These are phyloP conservation scores for Leptodactylus fuscus DNA, from an alignment of 2,113 vertebrate species.

Conservation along the genomic window DNA sequence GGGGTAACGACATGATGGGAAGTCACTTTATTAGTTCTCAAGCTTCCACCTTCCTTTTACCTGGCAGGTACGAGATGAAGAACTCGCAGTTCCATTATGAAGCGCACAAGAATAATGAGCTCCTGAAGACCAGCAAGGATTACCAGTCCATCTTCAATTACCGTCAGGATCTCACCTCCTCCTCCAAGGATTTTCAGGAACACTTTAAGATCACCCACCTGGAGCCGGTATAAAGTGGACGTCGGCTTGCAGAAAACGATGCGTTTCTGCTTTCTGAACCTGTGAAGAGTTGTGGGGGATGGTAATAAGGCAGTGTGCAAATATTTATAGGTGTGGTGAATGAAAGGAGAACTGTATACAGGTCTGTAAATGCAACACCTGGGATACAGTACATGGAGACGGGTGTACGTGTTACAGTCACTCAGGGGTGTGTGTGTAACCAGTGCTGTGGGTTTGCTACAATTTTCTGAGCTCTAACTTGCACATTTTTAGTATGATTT, in stretches of 20 bases:
- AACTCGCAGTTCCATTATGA: constrained; percentile 54
- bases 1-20: not conserved
- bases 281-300: not conserved
- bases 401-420: not conserved
- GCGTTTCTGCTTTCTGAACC: not conserved
- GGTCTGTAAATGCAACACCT: no score
- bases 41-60: not conserved
- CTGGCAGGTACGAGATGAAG: constrained; percentile 46
- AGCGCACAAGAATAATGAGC: constrained; percentile 63
- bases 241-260: not conserved
- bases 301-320: not conserved
- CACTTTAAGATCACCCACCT: constrained; percentile 22
- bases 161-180: constrained; percentile 12
- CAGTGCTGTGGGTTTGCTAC: not conserved
- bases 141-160: constrained; percentile 41
- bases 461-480: not conserved
- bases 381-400: not conserved
- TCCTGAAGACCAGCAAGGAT: constrained; percentile 55
- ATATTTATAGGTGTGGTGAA: not conserved
- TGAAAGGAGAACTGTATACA: not conserved
- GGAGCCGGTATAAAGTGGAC: not conserved
- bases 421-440: constrained; percentile 26
- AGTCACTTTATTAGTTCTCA: not conserved
- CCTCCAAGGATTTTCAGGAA: constrained; percentile 57
- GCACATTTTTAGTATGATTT: not conserved